Evolutionary conservation across 2,113 vertebrate species (phyloP).

Genomic region (Polypterus senegalus): DNA sequence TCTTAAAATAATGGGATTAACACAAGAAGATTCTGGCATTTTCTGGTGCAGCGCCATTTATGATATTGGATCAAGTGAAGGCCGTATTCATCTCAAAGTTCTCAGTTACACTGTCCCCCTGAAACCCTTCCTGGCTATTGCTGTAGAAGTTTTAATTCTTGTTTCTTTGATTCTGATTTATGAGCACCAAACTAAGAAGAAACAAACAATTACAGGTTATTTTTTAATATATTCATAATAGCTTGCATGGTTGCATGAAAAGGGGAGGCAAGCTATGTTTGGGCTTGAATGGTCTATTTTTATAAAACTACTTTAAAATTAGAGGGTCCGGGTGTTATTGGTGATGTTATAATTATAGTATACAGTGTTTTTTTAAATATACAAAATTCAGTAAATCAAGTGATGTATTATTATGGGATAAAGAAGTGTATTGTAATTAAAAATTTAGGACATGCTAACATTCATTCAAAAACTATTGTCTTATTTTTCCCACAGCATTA

Average conservation of each 20-base stretch:
- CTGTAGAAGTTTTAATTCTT: conserved; percentile 56
- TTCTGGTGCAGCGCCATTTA: conserved; percentile 65
- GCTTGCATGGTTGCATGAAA: no score
- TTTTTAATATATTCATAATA: no score
- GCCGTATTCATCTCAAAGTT: conserved; percentile 45
- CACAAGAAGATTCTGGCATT: conserved; percentile 40
- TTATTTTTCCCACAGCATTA: no score
- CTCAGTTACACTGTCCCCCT: conserved; percentile 63
- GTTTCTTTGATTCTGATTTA: conserved; percentile 55
- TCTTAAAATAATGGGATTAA: conserved; percentile 50
- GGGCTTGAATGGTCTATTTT: no score
- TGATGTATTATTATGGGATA: no score
- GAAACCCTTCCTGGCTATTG: conserved; percentile 65
- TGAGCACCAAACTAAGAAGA: conserved; percentile 47
- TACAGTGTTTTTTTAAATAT: no score
- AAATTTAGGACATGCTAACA: neutral
- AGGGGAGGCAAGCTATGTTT: no score
- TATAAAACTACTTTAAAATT: no score
- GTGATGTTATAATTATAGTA: no score
- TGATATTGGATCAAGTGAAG: conserved; percentile 29
- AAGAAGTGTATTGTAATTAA: no score
- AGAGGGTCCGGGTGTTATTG: no score
- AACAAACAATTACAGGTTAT: conserved; percentile 28
- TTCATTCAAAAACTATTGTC: neutral
- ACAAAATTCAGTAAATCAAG: no score